Percentiles rank a stretch among this genome's conserved stretches.
phyloP scores from a whole-genome alignment of 2,113 vertebrate species.

The Hymenochirus boettgeri region DNA sequence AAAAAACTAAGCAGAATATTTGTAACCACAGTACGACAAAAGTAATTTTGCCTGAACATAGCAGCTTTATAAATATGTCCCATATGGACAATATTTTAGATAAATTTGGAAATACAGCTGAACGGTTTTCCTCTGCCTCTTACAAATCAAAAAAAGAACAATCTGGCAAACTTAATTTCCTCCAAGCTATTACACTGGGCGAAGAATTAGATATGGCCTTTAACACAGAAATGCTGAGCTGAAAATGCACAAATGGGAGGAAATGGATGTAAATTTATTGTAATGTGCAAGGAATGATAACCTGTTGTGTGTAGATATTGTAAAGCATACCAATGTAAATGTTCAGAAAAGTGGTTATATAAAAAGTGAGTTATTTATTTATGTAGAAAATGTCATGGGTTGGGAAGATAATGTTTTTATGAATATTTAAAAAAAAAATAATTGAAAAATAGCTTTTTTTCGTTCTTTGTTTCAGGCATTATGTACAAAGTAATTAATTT shows the following conservation, averaged over 20 bases:
- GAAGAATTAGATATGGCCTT: conserved; percentile 42
- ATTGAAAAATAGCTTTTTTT: conserved; percentile 75
- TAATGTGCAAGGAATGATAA: conserved; percentile 7
- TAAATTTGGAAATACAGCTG: too few species aligned
- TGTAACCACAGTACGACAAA: too few species aligned
- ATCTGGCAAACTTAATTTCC: too few species aligned
- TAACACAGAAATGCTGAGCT: conserved; percentile 30
- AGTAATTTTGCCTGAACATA: too few species aligned
- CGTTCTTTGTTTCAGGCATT: conserved; percentile 58
- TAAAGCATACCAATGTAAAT: conserved; percentile 71
- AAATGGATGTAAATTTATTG: conserved; percentile 41
- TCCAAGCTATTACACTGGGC: background rate
- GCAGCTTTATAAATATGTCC: too few species aligned
- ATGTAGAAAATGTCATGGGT: conserved; percentile 66
- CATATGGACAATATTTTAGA: too few species aligned
- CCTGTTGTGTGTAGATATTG: conserved; percentile 76
- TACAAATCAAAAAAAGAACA: background rate
- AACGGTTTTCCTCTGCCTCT: too few species aligned
- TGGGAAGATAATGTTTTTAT: conserved; percentile 70
- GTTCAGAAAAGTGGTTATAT: conserved; percentile 69
- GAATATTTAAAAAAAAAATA: conserved; percentile 60
- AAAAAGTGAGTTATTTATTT: conserved; percentile 83
- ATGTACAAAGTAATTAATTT: conserved; percentile 68
- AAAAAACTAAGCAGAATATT: too few species aligned
- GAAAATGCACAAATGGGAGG: conserved; percentile 33